A percentile compares a stretch with the other conserved stretches of the same genome.
These are phyloP conservation scores for Telenomus remus DNA, from an alignment of 1,140 invertebrate species.

Conservation along the genomic window DNA sequence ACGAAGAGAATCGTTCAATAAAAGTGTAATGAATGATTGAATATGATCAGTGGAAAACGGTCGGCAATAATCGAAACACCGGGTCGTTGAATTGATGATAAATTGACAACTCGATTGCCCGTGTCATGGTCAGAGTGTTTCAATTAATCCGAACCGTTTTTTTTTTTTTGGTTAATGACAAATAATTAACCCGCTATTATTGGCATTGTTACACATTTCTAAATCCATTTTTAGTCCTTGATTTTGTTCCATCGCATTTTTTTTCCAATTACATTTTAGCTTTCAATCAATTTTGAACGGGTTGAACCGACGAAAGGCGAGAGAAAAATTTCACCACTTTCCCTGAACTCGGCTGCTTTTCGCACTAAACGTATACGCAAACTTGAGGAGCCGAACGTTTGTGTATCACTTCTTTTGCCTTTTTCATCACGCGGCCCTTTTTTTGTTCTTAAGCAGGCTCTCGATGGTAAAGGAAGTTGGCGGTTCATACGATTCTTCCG, in stretches of 20 bases:
- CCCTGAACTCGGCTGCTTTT: not conserved
- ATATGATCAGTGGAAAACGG: constrained; percentile 9
- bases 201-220: constrained; percentile 25
- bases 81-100: constrained; percentile 34
- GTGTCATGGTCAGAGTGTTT: constrained; percentile 49
- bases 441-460: constrained; percentile 44
- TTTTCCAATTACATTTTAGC: too few relatives aligned
- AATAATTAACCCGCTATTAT: constrained; percentile 30
- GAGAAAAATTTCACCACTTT: too few relatives aligned
- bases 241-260: too few relatives aligned
- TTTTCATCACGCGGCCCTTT: constrained; percentile 35
- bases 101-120: constrained; percentile 31
- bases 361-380: constrained; percentile 12
- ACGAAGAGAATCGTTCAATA: not conserved
- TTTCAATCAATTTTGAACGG: too few relatives aligned
- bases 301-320: too few relatives aligned
- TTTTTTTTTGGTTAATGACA: constrained; percentile 38
- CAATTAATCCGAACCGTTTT: constrained; percentile 32
- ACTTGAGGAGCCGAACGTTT: constrained; percentile 29
- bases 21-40: constrained; percentile 7
- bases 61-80: constrained; percentile 31
- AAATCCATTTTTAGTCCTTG: constrained; percentile 6
- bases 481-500: constrained; percentile 57
- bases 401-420: constrained; percentile 40
- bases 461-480: constrained; percentile 52